Percentiles rank a stretch among this genome's conserved stretches.
These are phyloP conservation scores for Vidua chalybeata DNA, from an alignment of 2,113 vertebrate species.

Conservation along the genomic window DNA sequence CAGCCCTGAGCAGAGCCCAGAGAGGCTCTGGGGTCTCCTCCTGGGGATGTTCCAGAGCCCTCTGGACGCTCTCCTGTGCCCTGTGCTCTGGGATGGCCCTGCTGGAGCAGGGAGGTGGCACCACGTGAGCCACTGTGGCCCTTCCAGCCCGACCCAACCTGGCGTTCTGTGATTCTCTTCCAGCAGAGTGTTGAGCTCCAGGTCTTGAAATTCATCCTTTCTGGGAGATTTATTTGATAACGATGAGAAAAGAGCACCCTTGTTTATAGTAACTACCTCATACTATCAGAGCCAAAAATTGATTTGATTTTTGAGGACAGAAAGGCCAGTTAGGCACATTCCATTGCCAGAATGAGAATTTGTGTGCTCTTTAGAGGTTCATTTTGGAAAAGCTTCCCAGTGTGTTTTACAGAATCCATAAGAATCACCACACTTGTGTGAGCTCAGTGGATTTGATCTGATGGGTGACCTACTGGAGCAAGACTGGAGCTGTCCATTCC, in stretches of 20 bases:
- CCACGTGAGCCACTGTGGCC: fast-evolving
- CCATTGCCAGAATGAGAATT: neutral
- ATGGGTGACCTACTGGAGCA: neutral
- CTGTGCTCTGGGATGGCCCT: neutral
- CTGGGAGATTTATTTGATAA: neutral
- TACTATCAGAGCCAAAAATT: neutral
- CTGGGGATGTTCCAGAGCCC: neutral
- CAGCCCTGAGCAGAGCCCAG: neutral
- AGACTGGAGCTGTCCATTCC: neutral
- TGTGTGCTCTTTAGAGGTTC: neutral
- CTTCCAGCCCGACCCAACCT: fast-evolving
- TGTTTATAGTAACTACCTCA: neutral
- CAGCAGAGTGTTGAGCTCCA: neutral
- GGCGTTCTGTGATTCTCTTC: neutral
- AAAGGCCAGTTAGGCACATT: neutral
- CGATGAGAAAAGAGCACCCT: neutral
- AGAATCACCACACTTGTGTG: fast-evolving
- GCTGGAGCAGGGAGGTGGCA: neutral
- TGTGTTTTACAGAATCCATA: neutral
- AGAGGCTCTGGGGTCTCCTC: neutral
- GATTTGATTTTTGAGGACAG: neutral
- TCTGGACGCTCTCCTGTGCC: neutral
- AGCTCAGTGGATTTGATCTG: neutral
- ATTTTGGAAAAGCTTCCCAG: neutral
- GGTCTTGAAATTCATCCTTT: neutral